Evolutionary conservation across 2,888 invertebrate genomes (phyloP), one percentile per base, ranked within the genome.

Genomic region (Invenusta paracnida): DNA sequence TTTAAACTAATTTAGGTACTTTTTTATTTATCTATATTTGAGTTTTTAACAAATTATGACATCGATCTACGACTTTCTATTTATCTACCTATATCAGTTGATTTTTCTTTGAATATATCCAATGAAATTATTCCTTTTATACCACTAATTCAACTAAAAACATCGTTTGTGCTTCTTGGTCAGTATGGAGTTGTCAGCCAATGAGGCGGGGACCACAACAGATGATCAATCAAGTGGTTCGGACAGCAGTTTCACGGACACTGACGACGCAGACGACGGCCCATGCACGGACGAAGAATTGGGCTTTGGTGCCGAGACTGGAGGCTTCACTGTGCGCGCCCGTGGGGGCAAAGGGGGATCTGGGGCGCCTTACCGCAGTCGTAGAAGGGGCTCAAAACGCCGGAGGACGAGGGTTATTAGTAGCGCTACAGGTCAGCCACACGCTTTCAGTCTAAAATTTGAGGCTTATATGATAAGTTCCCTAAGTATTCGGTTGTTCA

Each of bases 281-380:
- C 87, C 89, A 87, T 89, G 89, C 0, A 90, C 89, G 67, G 88
- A 88, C 79, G 88, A 89, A 23, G 89, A 89, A 5, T 17, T 48
- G 11, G 48, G 48, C 11, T 48, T 82, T 30, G 25, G 27, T 27
- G n/a, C n/a, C 87, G 30, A 5, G 48, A 67, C 29, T 31, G 67
- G 23, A 85, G 29, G 66, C 31, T 28, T 17, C 93, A 93, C 31
- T 93, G 94, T 88, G 93, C 94, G 0, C 95, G 95, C 90, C 90
- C 28, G 89, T 87, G 11, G 86, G 88, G 2, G 88, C 89, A 82
- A 89, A 88, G 81, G 5, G 17, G 48, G 48, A 17, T 11, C 48
- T 17, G n/a, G n/a, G n/a, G n/a, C n/a, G n/a, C n/a, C n/a, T n/a
- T 48, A 5, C 48, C 5, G 79, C 89, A 67, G 89, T 89, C 85